Base-by-base conservation (phyloP, 2,888 invertebrate species). In the Disparrhopalites patrizii region DNA sequence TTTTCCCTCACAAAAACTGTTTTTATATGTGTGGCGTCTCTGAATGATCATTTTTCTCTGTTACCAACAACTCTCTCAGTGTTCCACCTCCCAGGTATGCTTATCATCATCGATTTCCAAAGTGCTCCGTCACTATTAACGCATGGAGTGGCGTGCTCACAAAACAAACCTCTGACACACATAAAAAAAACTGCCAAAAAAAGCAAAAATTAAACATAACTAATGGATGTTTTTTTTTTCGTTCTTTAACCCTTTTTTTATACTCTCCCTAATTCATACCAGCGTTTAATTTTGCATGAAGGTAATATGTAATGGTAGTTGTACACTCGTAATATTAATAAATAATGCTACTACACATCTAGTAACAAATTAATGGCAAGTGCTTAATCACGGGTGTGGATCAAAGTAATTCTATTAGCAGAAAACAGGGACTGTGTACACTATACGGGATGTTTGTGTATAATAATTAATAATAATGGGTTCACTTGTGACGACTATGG, bases 81-180 rank as follows among this genome's bases (percentile, higher is more conserved):
- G 70, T 71, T 63, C 68, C 74, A 69, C 72, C 71, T 67, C 72
- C 72, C 70, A 74, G 74, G 74, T 74, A 74, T 68, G 67, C 64
- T 62, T 67, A 65, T 54, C 58, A 8, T 27, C 33, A 64, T 50
- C 57, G 30, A 62, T 40, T 62, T 57, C 51, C n/a, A 43, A 47
- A 56, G 50, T 51, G 25, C 57, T 51, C 57, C 50, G 33, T 51
- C 56, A 64, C 64, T 57, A n/a, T n/a, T n/a, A 50, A 64, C 51
- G 56, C 56, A 64, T 57, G 64, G 64, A 57, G 64, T 50, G 52
- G 25, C 47, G 30, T 23, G 57, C 52, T 36, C 51, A 51, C 51
- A n/a, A 7, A 47, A n/a, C n/a, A n/a, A n/a, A n/a, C n/a, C n/a
- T n/a, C 55, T 55, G 31, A 31, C 3, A 28, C 20, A 20, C 18